Evolutionary conservation across 2,888 invertebrate genomes (phyloP).

Genomic region (Ametastegia equiseti): DNA sequence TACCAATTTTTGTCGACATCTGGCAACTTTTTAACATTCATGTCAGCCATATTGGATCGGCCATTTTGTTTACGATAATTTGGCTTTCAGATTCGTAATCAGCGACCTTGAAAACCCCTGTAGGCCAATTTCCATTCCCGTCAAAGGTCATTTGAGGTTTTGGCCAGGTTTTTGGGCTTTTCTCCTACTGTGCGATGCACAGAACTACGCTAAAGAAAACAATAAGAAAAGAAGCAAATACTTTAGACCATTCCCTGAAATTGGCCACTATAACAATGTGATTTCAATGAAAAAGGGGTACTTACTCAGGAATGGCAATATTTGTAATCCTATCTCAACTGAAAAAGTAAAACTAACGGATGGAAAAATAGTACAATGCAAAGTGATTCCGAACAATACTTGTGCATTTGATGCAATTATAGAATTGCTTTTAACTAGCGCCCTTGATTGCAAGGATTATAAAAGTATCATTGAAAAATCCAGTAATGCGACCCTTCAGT

Average conservation of each 20-base stretch:
- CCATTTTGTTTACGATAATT: no score
- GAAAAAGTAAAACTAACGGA: not conserved
- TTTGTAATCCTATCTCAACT: not conserved
- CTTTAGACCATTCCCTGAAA: not conserved
- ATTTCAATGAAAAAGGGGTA: not conserved
- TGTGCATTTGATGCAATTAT: not conserved
- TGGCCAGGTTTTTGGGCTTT: no score
- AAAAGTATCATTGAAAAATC: not conserved
- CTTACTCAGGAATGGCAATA: not conserved
- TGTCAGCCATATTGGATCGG: no score
- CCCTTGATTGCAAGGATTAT: no score
- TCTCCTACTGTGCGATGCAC: no score
- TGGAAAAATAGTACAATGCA: slow-evolving; percentile 2
- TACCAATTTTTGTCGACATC: no score
- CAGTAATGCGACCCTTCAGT: not conserved
- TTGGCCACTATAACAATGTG: slow-evolving; percentile 4
- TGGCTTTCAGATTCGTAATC: no score
- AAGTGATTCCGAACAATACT: not conserved
- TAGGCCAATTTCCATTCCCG: no score
- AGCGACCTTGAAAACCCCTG: no score
- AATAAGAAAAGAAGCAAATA: not conserved
- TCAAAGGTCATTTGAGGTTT: no score
- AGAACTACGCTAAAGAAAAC: not conserved
- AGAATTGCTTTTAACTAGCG: not conserved
- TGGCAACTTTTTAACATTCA: no score